Evolutionary conservation across 2,888 invertebrate genomes (phyloP), one percentile per base, ranked within the genome.

Genomic region (Philereme vetulata): DNA sequence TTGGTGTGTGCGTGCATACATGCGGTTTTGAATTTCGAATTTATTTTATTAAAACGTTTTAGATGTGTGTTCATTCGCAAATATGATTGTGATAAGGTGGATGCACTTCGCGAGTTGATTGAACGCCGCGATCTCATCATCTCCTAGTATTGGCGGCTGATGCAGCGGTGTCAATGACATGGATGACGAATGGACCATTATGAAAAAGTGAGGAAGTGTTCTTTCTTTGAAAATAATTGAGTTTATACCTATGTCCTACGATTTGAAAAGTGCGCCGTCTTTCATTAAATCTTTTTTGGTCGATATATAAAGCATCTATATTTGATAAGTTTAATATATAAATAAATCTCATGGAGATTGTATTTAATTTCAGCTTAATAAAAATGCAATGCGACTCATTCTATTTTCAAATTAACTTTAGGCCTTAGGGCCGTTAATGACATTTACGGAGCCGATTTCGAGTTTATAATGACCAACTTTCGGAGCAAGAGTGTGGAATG

Each of bases 91-190:
- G 82, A 84, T 85, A 86, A 85, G 88, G 84, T 86, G 81, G 84
- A 86, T 89, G 89, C 86, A 87, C 84, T 72, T 76, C 64, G 71
- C 61, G 81, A 82, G 87, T 88, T 87, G 82, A 87, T 81, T 89
- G 88, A 85, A 88, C 87, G 82, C 81, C 72, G 74, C 74, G 73
- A 77, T 80, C 81, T 86, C 84, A 88, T 90, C 82, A 83, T 84
- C 81, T 83, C 86, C 86, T 85, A 83, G 88, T 88, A 85, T 82
- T 54, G 81, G 82, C 76, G 80, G 77, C 83, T 74, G 75, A 75
- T 89, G 88, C 88, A 89, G 78, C 76, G 76, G 82, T 89, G 89
- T 90, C 90, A 90, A 85, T 90, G 90, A 90, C 90, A 86, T 38
- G 38, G 85, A 87, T 86, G 88, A 88, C 88, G 87, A 88, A 88